Percentiles rank a stretch among this genome's conserved stretches.
phyloP scores from a whole-genome alignment of 2,888 invertebrate species.

The Aricia artaxerxes region DNA sequence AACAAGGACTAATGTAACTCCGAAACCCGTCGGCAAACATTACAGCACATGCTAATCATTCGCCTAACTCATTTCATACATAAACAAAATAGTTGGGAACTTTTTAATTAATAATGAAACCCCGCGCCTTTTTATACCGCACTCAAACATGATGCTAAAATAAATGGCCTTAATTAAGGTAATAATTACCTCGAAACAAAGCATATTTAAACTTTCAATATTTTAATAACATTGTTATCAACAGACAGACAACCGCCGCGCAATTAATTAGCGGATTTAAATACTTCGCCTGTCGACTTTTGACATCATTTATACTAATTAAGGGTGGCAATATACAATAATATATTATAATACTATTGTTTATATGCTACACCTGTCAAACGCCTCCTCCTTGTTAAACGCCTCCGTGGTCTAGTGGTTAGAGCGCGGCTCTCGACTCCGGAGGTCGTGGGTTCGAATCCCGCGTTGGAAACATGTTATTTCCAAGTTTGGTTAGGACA shows the following conservation, averaged over 20 bases:
- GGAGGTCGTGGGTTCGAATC: too few species aligned
- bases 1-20: neutral
- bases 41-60: neutral
- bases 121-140: constrained; percentile 6
- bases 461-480: too few species aligned
- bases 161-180: constrained; percentile 13
- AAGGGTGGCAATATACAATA: neutral
- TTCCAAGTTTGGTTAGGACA: too few species aligned
- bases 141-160: constrained; percentile 10
- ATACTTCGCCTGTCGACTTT: constrained; percentile 14
- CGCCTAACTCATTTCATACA: constrained; percentile 1
- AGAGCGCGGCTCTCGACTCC: too few species aligned
- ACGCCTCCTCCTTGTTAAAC: too few species aligned
- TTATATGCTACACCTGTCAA: neutral
- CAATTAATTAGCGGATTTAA: constrained; percentile 26
- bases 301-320: constrained; percentile 24
- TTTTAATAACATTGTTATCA: constrained; percentile 18
- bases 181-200: constrained; percentile 22
- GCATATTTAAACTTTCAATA: constrained; percentile 22
- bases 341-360: neutral
- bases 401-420: too few species aligned
- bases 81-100: constrained; percentile 9
- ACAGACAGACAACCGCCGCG: neutral
- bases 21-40: neutral
- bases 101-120: neutral